Evolutionary conservation across 1,140 invertebrate genomes (phyloP).

Genomic region (Dendrolimus kikuchii): DNA sequence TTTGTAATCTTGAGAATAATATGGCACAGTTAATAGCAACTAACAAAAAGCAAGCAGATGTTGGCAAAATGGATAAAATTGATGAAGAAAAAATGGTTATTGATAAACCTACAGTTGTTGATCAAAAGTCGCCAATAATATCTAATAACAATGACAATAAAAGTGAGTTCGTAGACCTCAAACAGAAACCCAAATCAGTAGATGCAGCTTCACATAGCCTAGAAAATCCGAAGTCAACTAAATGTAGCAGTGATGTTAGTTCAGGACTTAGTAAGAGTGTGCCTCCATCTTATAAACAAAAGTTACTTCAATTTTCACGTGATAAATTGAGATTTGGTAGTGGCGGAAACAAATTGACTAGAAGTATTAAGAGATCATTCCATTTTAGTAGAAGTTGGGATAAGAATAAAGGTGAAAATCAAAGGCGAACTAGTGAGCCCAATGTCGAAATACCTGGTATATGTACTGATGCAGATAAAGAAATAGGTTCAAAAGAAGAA

Average conservation of each 20-base stretch:
- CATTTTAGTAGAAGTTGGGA: conserved; percentile 63
- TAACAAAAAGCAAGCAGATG: conserved; percentile 46
- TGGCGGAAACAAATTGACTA: conserved; percentile 60
- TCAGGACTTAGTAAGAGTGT: conserved; percentile 67
- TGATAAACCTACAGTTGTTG: conserved; percentile 42
- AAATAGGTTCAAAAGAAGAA: conserved; percentile 51
- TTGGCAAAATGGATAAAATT: conserved; percentile 62
- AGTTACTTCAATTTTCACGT: conserved; percentile 64
- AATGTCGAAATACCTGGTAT: conserved; percentile 43
- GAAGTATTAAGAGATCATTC: conserved; percentile 67
- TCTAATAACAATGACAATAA: conserved; percentile 16
- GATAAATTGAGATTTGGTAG: conserved; percentile 66
- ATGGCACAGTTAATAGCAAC: conserved; percentile 59
- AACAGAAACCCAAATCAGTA: conserved; percentile 43
- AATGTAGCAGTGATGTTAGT: conserved; percentile 59
- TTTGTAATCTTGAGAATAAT: conserved; percentile 75
- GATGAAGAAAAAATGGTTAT: conserved; percentile 51
- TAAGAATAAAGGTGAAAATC: conserved; percentile 53
- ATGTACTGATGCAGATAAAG: conserved; percentile 29
- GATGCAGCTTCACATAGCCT: conserved; percentile 62
- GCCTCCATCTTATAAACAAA: conserved; percentile 68
- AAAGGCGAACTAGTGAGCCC: conserved; percentile 64
- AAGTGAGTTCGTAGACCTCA: conserved; percentile 27
- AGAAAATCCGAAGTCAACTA: conserved; percentile 61
- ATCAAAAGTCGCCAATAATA: conserved; percentile 8